Conservation (phyloP, 2,797 vertebrate genomes). For the Hypotaenidia philippensis region DNA sequence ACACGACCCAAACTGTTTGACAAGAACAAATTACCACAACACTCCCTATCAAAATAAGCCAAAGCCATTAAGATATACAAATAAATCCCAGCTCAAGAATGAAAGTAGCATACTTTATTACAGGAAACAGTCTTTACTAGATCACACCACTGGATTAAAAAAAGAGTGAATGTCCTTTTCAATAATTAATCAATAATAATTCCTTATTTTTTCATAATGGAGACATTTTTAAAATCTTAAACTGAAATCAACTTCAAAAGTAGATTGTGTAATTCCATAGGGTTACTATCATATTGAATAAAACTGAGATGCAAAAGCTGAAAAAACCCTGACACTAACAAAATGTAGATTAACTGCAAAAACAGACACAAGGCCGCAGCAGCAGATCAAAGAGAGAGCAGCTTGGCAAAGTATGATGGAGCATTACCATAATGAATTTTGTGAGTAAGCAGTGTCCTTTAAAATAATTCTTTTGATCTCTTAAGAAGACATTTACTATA, state of each 20-base stretch:
- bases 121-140: conserved; percentile 16
- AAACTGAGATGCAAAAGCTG: conserved; percentile 38
- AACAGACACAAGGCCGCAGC: conserved; percentile 68
- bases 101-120: background rate
- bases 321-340: conserved; percentile 65
- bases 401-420: conserved; percentile 52
- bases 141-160: background rate
- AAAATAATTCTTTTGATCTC: conserved; percentile 77
- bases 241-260: conserved; percentile 19
- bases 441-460: conserved; percentile 77
- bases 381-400: conserved; percentile 77
- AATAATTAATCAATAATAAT: conserved; percentile 16
- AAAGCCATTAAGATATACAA: conserved; percentile 50
- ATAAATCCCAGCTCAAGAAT: conserved; percentile 35
- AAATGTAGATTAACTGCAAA: conserved; percentile 79
- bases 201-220: conserved; percentile 22
- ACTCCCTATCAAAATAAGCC: conserved; percentile 48
- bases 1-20: conserved; percentile 21
- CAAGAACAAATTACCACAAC: conserved; percentile 55
- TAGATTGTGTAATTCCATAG: conserved; percentile 39
- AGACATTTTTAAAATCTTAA: conserved; percentile 6
- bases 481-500: conserved; percentile 77
- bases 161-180: background rate
- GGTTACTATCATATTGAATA: conserved; percentile 30
- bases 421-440: conserved; percentile 81